Evolutionary conservation across 2,113 vertebrate species (phyloP).

Genomic region (Bubo blakistoni): DNA sequence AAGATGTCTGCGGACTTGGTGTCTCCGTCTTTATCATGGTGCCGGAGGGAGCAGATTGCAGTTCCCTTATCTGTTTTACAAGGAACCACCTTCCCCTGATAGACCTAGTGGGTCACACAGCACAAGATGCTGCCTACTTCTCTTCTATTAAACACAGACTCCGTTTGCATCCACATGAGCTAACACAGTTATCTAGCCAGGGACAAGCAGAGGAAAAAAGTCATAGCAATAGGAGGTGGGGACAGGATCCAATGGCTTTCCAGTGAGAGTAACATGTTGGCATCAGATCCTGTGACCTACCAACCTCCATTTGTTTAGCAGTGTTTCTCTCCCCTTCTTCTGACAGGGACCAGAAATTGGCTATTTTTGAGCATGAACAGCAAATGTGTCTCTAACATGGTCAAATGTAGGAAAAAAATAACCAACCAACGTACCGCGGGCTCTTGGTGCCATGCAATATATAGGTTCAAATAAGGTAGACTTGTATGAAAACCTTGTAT

Average conservation of each 20-base stretch:
- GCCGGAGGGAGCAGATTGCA: rapidly evolving
- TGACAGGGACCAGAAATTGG: not conserved
- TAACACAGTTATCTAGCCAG: not conserved
- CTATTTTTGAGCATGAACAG: not conserved
- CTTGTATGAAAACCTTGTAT: not conserved
- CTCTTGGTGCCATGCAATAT: not conserved
- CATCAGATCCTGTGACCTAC: not conserved
- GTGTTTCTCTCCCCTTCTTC: not conserved
- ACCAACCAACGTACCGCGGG: rapidly evolving
- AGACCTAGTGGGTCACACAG: not conserved
- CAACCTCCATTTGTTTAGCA: not conserved
- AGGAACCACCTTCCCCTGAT: not conserved
- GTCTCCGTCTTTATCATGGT: not conserved
- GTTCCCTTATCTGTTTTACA: constrained; percentile 20
- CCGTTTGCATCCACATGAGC: not conserved
- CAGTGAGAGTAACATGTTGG: not conserved
- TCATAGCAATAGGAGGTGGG: not conserved
- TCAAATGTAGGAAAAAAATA: not conserved
- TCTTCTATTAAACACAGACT: not conserved
- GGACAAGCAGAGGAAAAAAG: not conserved
- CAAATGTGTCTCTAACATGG: not conserved
- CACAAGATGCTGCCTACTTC: not conserved
- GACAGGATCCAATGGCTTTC: not conserved
- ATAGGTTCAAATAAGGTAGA: not conserved
- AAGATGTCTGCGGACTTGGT: not conserved